Conservation (phyloP, 1,140 invertebrate genomes). For the Lasioglossum baleicum region DNA sequence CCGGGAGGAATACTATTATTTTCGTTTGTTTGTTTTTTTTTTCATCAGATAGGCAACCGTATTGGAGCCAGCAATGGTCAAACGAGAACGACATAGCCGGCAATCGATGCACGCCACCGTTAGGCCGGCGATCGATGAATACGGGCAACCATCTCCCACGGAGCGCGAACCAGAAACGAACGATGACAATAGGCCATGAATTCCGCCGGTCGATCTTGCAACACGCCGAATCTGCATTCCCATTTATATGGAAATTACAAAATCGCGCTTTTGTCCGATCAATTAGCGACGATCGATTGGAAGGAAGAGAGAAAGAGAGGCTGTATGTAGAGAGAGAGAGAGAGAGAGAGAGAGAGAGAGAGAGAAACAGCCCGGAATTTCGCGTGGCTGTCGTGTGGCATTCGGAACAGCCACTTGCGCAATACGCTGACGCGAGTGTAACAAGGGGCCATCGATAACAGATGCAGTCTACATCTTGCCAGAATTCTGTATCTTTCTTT, state of each 20-base stretch:
- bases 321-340: too few relatives aligned
- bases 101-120: slow-evolving; percentile 21
- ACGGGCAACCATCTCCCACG: background rate
- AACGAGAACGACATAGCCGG: background rate
- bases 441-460: background rate
- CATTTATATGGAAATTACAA: slow-evolving; percentile 64
- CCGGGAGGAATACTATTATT: too few relatives aligned
- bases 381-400: background rate
- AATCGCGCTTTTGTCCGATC: slow-evolving; percentile 62
- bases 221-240: slow-evolving; percentile 59
- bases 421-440: background rate
- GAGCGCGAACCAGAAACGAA: slow-evolving; percentile 36
- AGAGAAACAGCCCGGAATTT: background rate
- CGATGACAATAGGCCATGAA: slow-evolving; percentile 52
- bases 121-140: slow-evolving; percentile 23
- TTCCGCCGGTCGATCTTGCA: slow-evolving; percentile 40
- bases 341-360: background rate
- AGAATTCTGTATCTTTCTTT: background rate
- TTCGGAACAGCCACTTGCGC: slow-evolving; percentile 17
- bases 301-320: background rate
- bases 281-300: slow-evolving; percentile 52
- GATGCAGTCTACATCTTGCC: background rate
- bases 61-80: slow-evolving; percentile 8
- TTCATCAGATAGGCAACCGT: background rate
- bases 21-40: background rate